Evolutionary conservation across 2,113 vertebrate genomes (phyloP), one percentile per base, ranked within the genome.

Genomic region (Eubucco bourcierii): DNA sequence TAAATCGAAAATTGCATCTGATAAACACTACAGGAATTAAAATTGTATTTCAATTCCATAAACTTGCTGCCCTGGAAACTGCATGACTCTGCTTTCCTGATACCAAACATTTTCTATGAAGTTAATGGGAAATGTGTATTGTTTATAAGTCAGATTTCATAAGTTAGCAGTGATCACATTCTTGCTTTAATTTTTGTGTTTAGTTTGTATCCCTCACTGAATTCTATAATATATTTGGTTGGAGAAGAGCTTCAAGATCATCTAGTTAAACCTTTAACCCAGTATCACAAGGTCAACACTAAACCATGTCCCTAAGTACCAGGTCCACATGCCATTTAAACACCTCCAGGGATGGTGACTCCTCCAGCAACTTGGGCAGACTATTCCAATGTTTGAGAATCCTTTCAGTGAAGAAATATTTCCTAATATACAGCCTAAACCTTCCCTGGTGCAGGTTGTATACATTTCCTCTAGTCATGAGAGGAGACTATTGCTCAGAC

Each of bases 21-120:
- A 89, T 91, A 94, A 90, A 87, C 63, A 70, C 70, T 88, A 92
- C 80, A 91, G 91, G 78, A 95, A 96, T 96, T 94, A 68, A 87
- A 94, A 92, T 79, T 90, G 76, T 72, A 74, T 94, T 93, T 97
- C 88, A 90, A 89, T 97, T 97, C 84, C 15, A 19, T 74, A 90
- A 94, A 86, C 73, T 94, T 67, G 52, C 76, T 95, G 87, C 50
- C 90, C 74, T 44, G 37, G 87, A 96, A 97, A 88, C 78, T 86
- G 90, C 96, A 90, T 95, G 92, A 87, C 55, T 78, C 41, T 67
- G 31, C 68, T 96, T 96, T 96, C 61, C 75, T 94, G 95, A 83
- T 59, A 87, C 89, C 91, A 95, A 92, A 16, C 86, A 82, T 88
- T 95, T 93, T 95, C 41, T 70, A 39, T 87, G 83, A 95, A 61